A percentile compares a stretch with the other conserved stretches of the same genome.
phyloP scores from a whole-genome alignment of 2,797 vertebrate genomes.

The Sylvilagus floridanus region DNA sequence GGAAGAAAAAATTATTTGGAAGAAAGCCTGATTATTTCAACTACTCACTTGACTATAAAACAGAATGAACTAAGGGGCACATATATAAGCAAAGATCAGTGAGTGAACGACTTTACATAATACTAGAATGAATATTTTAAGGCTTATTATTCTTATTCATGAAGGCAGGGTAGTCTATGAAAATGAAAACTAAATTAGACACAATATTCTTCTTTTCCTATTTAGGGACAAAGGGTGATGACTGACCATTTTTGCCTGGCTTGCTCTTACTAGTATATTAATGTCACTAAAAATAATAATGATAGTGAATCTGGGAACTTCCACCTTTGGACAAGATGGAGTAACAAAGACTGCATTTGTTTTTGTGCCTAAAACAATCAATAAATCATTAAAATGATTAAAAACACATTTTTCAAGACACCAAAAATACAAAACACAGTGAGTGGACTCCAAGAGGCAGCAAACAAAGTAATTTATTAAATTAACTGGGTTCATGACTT shows the following conservation, averaged over 20 bases:
- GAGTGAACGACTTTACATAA: background rate
- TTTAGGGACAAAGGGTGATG: background rate
- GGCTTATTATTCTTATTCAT: background rate
- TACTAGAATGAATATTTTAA: background rate
- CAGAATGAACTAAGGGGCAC: background rate
- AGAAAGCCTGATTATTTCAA: conserved; percentile 2
- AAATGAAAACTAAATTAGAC: conserved; percentile 1
- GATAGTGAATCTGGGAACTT: background rate
- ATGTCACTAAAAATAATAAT: conserved; percentile 1
- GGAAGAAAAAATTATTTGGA: background rate
- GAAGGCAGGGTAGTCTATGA: background rate
- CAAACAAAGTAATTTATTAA: background rate
- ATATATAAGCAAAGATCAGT: background rate
- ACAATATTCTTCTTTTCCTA: background rate
- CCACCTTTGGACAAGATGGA: background rate
- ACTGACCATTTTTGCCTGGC: background rate
- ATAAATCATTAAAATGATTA: background rate
- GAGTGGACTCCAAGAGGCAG: background rate
- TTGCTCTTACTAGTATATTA: background rate
- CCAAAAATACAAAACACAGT: background rate
- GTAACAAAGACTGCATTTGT: background rate
- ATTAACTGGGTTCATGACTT: background rate
- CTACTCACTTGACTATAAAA: background rate
- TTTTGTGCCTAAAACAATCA: background rate
- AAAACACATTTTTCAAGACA: background rate